phyloP scores from a whole-genome alignment of 2,797 vertebrate genomes.

The Anniella stebbinsi region DNA sequence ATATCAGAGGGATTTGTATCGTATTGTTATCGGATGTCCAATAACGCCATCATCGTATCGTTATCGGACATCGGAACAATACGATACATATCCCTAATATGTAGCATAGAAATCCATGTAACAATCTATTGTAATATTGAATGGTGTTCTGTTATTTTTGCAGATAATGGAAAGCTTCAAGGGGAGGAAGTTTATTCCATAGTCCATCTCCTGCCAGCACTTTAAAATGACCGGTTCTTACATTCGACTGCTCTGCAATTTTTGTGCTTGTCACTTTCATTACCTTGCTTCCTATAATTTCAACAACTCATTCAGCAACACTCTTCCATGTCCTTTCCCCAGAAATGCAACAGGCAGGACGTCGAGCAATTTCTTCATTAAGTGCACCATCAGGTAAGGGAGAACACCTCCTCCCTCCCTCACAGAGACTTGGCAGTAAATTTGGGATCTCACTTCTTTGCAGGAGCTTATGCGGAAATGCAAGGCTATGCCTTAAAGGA shows the following conservation, averaged over 20 bases:
- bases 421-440: slow-evolving; percentile 7
- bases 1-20: no score
- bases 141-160: neutral
- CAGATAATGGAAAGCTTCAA: neutral
- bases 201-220: neutral
- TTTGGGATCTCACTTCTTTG: slow-evolving; percentile 71
- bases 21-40: no score
- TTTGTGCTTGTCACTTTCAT: neutral
- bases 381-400: slow-evolving; percentile 71
- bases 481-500: slow-evolving; percentile 89
- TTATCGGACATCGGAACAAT: no score
- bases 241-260: slow-evolving; percentile 26
- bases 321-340: neutral
- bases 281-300: slow-evolving; percentile 10
- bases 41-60: no score
- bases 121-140: neutral
- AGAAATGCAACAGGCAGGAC: slow-evolving; percentile 58
- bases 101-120: neutral
- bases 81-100: no score
- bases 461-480: slow-evolving; percentile 74
- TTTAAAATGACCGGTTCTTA: slow-evolving; percentile 29
- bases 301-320: slow-evolving; percentile 12
- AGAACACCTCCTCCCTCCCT: slow-evolving; percentile 13
- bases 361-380: slow-evolving; percentile 70
- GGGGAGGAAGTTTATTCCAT: slow-evolving; percentile 9